Percentiles rank a stretch among this genome's conserved stretches.
phyloP scores from a whole-genome alignment of 2,113 vertebrate species.

The Rhinoderma darwinii region DNA sequence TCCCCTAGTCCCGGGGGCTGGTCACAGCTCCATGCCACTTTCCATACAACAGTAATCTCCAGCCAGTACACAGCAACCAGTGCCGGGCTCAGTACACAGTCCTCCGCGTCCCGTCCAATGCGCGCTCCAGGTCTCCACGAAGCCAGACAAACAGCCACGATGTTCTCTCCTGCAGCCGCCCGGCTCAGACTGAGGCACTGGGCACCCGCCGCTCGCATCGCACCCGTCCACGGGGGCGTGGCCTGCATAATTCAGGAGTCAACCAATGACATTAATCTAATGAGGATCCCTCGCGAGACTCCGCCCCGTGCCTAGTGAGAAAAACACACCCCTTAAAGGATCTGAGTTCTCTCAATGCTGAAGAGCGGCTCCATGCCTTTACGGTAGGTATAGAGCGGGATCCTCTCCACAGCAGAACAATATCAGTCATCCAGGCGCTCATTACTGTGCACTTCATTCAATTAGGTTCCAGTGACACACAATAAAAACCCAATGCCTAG shows the following conservation, averaged over 20 bases:
- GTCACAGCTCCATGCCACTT: constrained; percentile 36
- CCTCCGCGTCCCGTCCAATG: neutral
- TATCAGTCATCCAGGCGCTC: neutral
- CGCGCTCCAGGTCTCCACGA: neutral
- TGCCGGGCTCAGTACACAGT: neutral
- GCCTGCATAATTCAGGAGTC: neutral
- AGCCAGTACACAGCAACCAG: neutral
- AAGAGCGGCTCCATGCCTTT: neutral
- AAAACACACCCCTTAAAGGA: constrained; percentile 11
- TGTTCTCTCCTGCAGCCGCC: constrained; percentile 11
- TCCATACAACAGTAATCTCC: neutral
- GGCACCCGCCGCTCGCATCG: constrained; percentile 9
- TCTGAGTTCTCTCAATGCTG: neutral
- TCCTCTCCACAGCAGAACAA: neutral
- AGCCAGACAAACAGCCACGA: neutral
- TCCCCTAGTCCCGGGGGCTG: constrained; percentile 31
- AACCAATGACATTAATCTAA: constrained; percentile 1
- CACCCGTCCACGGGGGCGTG: constrained; percentile 45
- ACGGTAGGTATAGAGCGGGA: too few relatives aligned
- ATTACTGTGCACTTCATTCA: neutral
- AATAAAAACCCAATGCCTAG: too few relatives aligned
- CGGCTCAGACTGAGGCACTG: constrained; percentile 38
- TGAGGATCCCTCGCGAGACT: neutral
- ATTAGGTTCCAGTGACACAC: too few relatives aligned
- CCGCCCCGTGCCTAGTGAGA: neutral